Percentiles rank a stretch among this genome's conserved stretches.
Evolutionary conservation across 2,113 vertebrate genomes (phyloP).

Genomic region (Psittacus erithacus): DNA sequence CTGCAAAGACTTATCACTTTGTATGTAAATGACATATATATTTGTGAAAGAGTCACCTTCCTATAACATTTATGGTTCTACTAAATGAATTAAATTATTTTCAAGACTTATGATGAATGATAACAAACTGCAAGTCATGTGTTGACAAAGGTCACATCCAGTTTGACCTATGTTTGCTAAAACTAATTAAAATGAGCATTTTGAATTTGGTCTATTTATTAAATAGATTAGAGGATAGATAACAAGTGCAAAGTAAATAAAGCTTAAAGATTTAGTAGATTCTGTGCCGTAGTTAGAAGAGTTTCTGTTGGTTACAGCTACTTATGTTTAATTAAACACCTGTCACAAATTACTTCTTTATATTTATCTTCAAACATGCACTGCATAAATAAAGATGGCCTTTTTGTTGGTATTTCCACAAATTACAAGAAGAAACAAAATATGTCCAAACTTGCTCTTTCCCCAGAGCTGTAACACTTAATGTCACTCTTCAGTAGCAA

Average conservation of each 20-base stretch:
- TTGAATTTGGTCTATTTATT: neutral
- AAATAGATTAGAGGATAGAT: neutral
- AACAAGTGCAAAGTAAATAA: neutral
- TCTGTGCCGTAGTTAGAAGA: neutral
- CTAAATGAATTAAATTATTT: neutral
- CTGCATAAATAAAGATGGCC: neutral
- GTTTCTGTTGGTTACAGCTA: neutral
- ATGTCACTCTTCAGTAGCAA: neutral
- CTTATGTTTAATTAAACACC: neutral
- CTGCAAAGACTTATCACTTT: neutral
- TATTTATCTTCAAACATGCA: neutral
- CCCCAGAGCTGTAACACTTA: neutral
- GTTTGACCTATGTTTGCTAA: neutral
- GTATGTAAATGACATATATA: neutral
- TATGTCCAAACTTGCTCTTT: neutral
- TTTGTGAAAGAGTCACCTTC: constrained; percentile 15
- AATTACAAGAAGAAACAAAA: neutral
- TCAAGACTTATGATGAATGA: neutral
- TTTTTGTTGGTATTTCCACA: neutral
- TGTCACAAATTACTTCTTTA: neutral
- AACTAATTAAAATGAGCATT: neutral
- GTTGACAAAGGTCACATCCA: neutral
- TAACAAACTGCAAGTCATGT: neutral
- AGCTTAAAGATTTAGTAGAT: neutral
- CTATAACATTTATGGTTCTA: neutral